These are phyloP conservation scores for Neoaliturus tenellus DNA, from an alignment of 2,888 invertebrate species.

Conservation along the genomic window DNA sequence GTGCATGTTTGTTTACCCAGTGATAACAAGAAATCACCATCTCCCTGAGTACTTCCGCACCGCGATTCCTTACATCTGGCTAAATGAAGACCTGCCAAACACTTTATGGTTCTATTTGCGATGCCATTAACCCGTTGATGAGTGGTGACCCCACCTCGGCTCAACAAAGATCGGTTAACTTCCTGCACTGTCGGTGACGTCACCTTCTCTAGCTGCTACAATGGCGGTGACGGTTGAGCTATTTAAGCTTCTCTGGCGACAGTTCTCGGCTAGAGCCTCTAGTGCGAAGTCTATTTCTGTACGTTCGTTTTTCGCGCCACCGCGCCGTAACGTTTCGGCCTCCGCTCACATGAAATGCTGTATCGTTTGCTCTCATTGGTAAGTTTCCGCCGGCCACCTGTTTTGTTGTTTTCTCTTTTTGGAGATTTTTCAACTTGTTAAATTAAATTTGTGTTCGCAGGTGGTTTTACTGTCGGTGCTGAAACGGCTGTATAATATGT, in stretches of 20 bases:
- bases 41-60: background rate
- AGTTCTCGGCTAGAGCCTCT: background rate
- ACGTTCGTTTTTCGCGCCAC: slow-evolving; percentile 18
- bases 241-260: slow-evolving; percentile 4
- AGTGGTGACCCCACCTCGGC: background rate
- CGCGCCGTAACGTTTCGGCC: background rate
- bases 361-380: background rate
- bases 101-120: background rate
- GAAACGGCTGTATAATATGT: too few relatives aligned
- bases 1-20: background rate
- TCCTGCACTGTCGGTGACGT: background rate
- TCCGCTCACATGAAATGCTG: background rate
- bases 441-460: background rate
- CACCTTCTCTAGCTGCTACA: background rate
- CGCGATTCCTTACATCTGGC: background rate
- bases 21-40: background rate
- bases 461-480: background rate
- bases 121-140: background rate
- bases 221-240: background rate
- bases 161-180: background rate
- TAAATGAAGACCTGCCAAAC: background rate
- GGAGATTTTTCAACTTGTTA: too few relatives aligned
- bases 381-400: background rate
- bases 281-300: slow-evolving; percentile 27
- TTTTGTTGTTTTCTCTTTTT: too few relatives aligned